Evolutionary conservation across 2,113 vertebrate genomes (phyloP).

Genomic region (Tyrannus savana): DNA sequence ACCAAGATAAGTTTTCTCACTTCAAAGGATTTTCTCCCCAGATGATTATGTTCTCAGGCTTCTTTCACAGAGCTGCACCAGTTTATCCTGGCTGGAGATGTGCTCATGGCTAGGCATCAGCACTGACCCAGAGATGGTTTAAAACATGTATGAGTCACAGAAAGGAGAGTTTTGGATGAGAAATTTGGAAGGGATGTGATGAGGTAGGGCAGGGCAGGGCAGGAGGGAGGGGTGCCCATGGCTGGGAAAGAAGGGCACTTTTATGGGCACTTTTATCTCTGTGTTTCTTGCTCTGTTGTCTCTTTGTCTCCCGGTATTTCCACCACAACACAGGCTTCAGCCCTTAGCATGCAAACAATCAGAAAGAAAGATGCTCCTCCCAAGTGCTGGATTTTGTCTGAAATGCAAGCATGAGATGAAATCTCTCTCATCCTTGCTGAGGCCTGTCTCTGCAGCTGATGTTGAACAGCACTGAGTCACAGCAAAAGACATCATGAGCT

Average conservation of each 20-base stretch:
- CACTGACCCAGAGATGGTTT: background rate
- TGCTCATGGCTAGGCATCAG: background rate
- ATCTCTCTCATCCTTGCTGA: background rate
- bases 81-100: background rate
- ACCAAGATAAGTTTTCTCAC: background rate
- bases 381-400: background rate
- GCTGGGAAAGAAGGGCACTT: background rate
- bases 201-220: background rate
- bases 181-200: background rate
- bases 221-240: background rate
- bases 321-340: background rate
- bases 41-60: background rate
- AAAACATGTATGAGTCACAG: background rate
- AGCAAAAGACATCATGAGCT: background rate
- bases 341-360: background rate
- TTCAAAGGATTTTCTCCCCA: background rate
- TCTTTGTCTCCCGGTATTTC: background rate
- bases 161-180: background rate
- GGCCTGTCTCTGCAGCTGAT: slow-evolving; percentile 37
- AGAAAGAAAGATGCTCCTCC: background rate
- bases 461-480: slow-evolving; percentile 3
- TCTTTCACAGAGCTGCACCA: background rate
- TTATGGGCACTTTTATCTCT: background rate
- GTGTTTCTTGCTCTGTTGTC: background rate
- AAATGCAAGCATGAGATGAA: background rate